Evolutionary conservation across 2,113 vertebrate species (phyloP), one percentile per base, ranked within the genome.

Genomic region (Sylvilagus bachmani): DNA sequence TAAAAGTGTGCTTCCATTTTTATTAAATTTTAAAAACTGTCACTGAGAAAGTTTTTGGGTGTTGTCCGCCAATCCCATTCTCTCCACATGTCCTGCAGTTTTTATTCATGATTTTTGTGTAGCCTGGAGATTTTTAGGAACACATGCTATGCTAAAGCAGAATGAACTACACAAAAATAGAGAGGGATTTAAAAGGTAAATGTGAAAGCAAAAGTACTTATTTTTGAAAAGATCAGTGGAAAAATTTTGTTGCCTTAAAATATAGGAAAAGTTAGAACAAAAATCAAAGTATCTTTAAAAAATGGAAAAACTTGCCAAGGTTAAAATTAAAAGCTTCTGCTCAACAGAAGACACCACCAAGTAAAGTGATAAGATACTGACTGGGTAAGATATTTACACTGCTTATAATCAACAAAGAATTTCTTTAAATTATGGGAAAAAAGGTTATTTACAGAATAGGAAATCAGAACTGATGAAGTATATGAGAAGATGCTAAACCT

Each of bases 1-100:
- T 78, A 96, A 95, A 81, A 70, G 25, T 21, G n/a, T 73, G 31
- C 25, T 88, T 80, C 5, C 62, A 90, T 64, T 88, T 93, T 90
- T 86, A 84, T 29, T 88, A 71, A 17, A 58, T 58, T 58, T 64
- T 19, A 61, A 10, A 78, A 78, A 89, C 19, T 49, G 74, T 85
- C n/a, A 22, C n/a, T 91, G 66, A 71, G 29, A 86, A 95, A 90
- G 61, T 1, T 88, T 70, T 77, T 92, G 80, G 67, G 31, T 14
- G 0, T n/a, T 90, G 49, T 85, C 36, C 31, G n/a, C 36, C 51
- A 91, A 33, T 6, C 58, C 36, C 51, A 67, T 36, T 90, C 74
- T 71, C 27, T 25, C 36, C 16, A 55, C 44, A 74, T 55, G 31
- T n/a, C 25, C 25, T 62, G 27, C 79, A 71, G 51, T 80, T 93